Percentiles rank a stretch among this genome's conserved stretches.
phyloP scores from a whole-genome alignment of 2,797 vertebrate genomes.

The Crenichthys baileyi region DNA sequence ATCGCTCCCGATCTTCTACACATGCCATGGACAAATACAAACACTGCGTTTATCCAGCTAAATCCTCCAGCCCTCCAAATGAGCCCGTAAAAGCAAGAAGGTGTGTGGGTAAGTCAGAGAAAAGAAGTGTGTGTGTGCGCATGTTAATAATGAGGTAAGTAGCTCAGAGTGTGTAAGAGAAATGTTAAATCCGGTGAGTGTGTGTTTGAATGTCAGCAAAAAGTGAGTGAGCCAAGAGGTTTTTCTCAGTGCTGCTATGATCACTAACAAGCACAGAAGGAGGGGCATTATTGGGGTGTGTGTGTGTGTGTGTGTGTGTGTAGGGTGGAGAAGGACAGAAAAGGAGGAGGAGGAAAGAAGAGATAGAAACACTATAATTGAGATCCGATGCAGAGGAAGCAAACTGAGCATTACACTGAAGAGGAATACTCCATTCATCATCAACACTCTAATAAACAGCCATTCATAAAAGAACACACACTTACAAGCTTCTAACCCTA shows the following conservation, averaged over 20 bases:
- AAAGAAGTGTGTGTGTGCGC: conserved; percentile 20
- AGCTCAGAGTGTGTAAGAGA: background rate
- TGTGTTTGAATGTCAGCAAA: conserved; percentile 30
- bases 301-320: conserved; percentile 14
- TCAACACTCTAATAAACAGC: conserved; percentile 39
- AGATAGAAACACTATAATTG: conserved; percentile 31
- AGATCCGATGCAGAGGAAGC: conserved; percentile 36
- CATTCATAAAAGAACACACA: conserved; percentile 12
- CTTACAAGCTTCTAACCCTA: conserved; percentile 29
- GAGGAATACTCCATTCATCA: conserved; percentile 13
- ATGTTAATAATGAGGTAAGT: conserved; percentile 32
- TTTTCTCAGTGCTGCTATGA: conserved; percentile 55
- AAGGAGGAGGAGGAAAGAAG: conserved; percentile 9
- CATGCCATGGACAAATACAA: conserved; percentile 35
- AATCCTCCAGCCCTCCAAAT: conserved; percentile 41
- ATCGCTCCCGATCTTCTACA: conserved; percentile 25
- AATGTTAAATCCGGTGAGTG: conserved; percentile 15
- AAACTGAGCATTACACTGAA: conserved; percentile 62
- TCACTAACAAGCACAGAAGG: conserved; percentile 30
- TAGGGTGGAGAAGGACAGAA: conserved; percentile 7
- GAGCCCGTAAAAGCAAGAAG: conserved; percentile 28
- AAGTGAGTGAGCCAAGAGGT: conserved; percentile 43
- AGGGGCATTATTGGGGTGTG: background rate
- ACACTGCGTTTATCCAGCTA: conserved; percentile 24
- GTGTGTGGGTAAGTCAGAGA: conserved; percentile 25